These are phyloP conservation scores for Vidua macroura DNA, from an alignment of 2,113 vertebrate genomes.

Conservation along the genomic window DNA sequence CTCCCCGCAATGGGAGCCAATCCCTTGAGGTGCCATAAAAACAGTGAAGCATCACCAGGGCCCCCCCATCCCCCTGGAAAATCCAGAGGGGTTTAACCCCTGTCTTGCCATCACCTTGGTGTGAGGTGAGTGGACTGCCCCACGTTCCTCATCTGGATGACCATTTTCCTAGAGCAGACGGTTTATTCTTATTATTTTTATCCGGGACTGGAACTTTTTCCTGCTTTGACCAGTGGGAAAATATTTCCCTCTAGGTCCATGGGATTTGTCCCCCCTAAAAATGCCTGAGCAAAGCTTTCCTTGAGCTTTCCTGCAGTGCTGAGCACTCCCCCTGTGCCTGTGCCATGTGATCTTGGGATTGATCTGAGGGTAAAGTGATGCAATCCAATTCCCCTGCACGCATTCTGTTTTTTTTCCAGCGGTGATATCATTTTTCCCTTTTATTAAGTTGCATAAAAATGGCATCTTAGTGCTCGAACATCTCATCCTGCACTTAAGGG, in stretches of 20 bases:
- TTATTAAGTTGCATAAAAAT: conserved; percentile 44
- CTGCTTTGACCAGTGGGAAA: background rate
- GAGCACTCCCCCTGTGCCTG: background rate
- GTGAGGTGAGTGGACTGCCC: background rate
- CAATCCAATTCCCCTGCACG: background rate
- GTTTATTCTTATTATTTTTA: background rate
- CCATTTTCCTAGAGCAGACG: fast-evolving
- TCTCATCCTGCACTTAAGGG: conserved; percentile 38
- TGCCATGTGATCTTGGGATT: background rate
- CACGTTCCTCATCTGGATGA: background rate
- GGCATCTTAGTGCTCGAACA: background rate
- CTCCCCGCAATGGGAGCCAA: background rate
- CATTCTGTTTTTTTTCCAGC: background rate
- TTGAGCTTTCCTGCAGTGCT: background rate
- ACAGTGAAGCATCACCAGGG: fast-evolving
- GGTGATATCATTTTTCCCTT: conserved; percentile 32
- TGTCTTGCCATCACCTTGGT: fast-evolving
- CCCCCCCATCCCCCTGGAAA: background rate
- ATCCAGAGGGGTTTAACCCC: background rate
- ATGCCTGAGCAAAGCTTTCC: background rate
- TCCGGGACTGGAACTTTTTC: background rate
- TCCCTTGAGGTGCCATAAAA: fast-evolving
- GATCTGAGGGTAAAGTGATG: background rate
- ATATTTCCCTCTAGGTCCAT: background rate
- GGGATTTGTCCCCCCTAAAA: background rate